Percentiles rank a stretch among this genome's conserved stretches.
Evolutionary conservation across 2,797 vertebrate species (phyloP).

Genomic region (Diplodus puntazzo): DNA sequence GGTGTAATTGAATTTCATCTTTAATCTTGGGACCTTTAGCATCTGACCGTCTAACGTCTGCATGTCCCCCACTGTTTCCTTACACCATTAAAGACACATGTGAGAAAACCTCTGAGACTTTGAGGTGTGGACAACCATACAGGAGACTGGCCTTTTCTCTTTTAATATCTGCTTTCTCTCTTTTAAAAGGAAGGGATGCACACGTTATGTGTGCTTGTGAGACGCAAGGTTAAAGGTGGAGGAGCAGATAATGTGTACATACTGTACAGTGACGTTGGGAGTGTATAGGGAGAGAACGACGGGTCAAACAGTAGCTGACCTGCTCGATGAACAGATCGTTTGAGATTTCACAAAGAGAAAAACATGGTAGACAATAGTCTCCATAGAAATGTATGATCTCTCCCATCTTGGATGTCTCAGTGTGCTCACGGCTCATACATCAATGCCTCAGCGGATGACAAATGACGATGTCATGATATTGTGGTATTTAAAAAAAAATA

Average conservation of each 20-base stretch:
- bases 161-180: slow-evolving; percentile 63
- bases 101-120: slow-evolving; percentile 74
- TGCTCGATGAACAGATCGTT: slow-evolving; percentile 71
- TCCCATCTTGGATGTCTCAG: slow-evolving; percentile 28
- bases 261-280: slow-evolving; percentile 31
- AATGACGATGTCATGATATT: slow-evolving; percentile 53
- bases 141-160: slow-evolving; percentile 55
- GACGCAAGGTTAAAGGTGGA: slow-evolving; percentile 58
- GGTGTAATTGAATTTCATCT: slow-evolving; percentile 76
- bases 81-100: slow-evolving; percentile 82
- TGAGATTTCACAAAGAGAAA: slow-evolving; percentile 79
- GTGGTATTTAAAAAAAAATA: slow-evolving; percentile 45
- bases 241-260: slow-evolving; percentile 37
- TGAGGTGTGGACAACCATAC: slow-evolving; percentile 80
- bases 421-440: slow-evolving; percentile 43
- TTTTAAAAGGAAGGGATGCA: slow-evolving; percentile 48
- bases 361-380: slow-evolving; percentile 59
- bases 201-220: slow-evolving; percentile 24
- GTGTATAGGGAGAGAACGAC: slow-evolving; percentile 74
- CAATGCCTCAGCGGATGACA: slow-evolving; percentile 56
- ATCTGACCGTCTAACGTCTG: slow-evolving; percentile 70
- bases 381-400: slow-evolving; percentile 51
- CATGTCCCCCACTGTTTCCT: slow-evolving; percentile 74
- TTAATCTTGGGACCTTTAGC: slow-evolving; percentile 75
- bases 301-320: slow-evolving; percentile 86